Evolutionary conservation across 2,113 vertebrate species (phyloP).

Genomic region (Puffinus mauretanicus): DNA sequence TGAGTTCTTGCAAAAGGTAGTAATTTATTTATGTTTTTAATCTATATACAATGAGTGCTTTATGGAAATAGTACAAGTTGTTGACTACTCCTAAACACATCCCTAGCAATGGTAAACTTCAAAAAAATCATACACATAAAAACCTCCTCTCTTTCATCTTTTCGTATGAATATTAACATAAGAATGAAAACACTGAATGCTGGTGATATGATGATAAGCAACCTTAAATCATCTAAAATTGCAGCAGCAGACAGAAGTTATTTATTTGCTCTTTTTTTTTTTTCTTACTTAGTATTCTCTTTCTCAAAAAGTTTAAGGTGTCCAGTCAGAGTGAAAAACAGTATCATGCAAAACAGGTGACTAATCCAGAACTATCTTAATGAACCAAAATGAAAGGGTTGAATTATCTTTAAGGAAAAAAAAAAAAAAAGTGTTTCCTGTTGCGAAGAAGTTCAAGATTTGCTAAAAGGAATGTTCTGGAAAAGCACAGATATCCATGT

Average conservation of each 20-base stretch:
- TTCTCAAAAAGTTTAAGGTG: neutral
- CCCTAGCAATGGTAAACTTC: neutral
- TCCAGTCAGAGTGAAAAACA: neutral
- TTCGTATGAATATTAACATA: neutral
- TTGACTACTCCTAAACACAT: neutral
- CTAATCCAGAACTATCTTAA: neutral
- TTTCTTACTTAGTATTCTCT: neutral
- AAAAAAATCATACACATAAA: neutral
- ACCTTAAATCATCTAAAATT: conserved; percentile 3
- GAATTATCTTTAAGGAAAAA: neutral
- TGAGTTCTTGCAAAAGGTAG: neutral
- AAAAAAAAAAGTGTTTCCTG: neutral
- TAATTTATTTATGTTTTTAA: conserved; percentile 31
- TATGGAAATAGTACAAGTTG: neutral
- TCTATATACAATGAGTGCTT: neutral
- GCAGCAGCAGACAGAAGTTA: neutral
- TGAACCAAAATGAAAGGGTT: neutral
- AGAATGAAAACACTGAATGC: neutral
- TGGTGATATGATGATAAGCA: neutral
- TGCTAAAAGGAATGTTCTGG: neutral
- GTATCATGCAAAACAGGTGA: neutral
- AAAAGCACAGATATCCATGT: neutral
- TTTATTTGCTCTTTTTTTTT: neutral
- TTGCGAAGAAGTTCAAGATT: neutral
- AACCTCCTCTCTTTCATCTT: neutral